Evolutionary conservation across 2,888 invertebrate genomes (phyloP), one percentile per base, ranked within the genome.

Genomic region (Marronus borbonicus): DNA sequence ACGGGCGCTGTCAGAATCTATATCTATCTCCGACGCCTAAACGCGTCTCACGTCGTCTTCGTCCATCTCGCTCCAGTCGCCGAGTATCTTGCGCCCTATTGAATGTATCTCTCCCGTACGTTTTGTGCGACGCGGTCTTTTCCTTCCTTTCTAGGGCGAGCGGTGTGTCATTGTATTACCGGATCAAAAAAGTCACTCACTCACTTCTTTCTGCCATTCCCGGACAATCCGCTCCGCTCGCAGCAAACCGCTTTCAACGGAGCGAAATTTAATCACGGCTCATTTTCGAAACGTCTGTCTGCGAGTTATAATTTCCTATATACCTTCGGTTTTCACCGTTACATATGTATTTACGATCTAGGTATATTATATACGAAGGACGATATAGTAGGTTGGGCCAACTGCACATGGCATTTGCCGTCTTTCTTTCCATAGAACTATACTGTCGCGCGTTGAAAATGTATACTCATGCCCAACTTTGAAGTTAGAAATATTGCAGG

Each of bases 1-100:
- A 84, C 85, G 83, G 81, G 80, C 79, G 83, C 85, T 85, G 85
- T 85, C 86, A 84, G 82, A 83, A 83, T 82, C 82, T 84, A 85
- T 84, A 86, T 85, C 85, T 83, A 84, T 86, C 85, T 85, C 84
- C 82, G 20, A 7, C 17, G 82, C 83, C 84, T 83, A 83, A 81
- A 79, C 81, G 83, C 84, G 84, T 84, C 82, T 83, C 62, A 77
- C 64, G 76, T 72, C 14, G 64, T 74, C 68, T 14, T 55, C 17
- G 64, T 36, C 65, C 39, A n/a, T 76, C 31, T 66, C 66, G 66
- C 12, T 20, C 28, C 14, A 2, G 20, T 10, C 31, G 31, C 7
- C 31, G 14, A 10, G 64, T 31, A 31, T 31, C 36, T 10, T 55
- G 20, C 55, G 20, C 20, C 24, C 14, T 58, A 58, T 49, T 49